Base-by-base conservation (phyloP, 2,888 invertebrate genomes). In the Pteria penguin region DNA sequence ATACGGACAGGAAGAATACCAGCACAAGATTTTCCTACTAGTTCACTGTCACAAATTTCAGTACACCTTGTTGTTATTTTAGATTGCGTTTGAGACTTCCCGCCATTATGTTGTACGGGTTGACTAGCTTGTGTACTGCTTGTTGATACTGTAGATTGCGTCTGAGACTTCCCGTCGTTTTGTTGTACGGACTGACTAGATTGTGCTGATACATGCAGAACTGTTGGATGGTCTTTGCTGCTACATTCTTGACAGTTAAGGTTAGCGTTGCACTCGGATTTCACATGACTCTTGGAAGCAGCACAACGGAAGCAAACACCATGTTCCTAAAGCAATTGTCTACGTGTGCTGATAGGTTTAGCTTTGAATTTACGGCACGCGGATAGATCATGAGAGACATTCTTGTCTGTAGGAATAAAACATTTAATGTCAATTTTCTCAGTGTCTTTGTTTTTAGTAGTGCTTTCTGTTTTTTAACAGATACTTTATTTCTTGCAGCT, bases 231-330 rank as follows among this genome's bases (percentile, higher is more conserved):
- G 18, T 29, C 24, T 0, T 31, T 27, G 60, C 73, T 82, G 4
- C 62, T 36, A 66, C 82, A 80, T 24, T 72, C 69, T 31, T 57
- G 31, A 58, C 82, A 80, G 22, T 70, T 63, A n/a, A 79, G 32
- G 0, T 32, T 45, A 11, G 26, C 66, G 11, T 62, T 58, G 58
- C 79, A 82, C 14, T 54, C 45, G 11, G 32, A 55, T 0, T 62
- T 57, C 18, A 55, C 5, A 62, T 82, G 82, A n/a, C n/a, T n/a
- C n/a, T n/a, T n/a, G n/a, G n/a, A n/a, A n/a, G n/a, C n/a, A n/a
- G n/a, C n/a, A n/a, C n/a, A n/a, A n/a, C 62, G 45, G 8, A 76
- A 80, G 45, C 80, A 80, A 2, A 80, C 22, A 2, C 75, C 22
- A 45, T 72, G 14, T 14, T 69, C 58, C 60, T 72, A 66, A 2